Evolutionary conservation across 92 coral and sea anemone species (phyloP), one percentile per base, ranked within the genome.

Genomic region (Siderastrea radians): DNA sequence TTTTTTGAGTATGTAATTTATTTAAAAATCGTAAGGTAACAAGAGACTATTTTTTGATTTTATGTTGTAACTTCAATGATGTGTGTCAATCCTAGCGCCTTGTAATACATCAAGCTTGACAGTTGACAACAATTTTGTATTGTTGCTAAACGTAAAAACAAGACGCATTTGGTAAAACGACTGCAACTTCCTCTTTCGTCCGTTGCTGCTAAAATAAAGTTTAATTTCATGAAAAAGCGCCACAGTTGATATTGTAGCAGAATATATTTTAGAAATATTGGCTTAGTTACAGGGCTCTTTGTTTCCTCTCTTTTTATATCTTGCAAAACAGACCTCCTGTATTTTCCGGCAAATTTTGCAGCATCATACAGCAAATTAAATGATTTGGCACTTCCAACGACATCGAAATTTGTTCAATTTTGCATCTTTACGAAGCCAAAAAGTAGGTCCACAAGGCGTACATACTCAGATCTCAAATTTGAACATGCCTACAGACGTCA

Each of bases 311-410:
- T 50, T 6, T 72, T 14, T 79, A 38, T 72, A 44, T 46, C 15
- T 50, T 65, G 60, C 26, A 68, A 80, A 67, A 26, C 26, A 67
- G 84, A 66, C 84, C 75, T 67, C 84, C 84, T 66, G 84, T 38
- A 80, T 2, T 68, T 80, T 38, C 44, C 14, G 19, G 19, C 3
- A 12, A 6, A 3, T 38, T 48, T 0, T 2, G 13, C 63, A 50
- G 11, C 75, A 50, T 67, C 59, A 49, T 48, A n/a, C 68, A 68
- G 73, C 13, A 68, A 68, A 68, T 68, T 38, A 44, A 0, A 4
- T 65, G 1, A 16, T 65, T 7, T 12, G 4, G 0, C 47, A 5
- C 11, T 65, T 65, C 14, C 66, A 61, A 61, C 13, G 6, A 26
- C 7, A 1, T 48, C 11, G 48, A 19, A 66, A 19, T 19, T 3